Evolutionary conservation across 2,888 invertebrate genomes (phyloP).

Genomic region (Linnaemya vulpina): DNA sequence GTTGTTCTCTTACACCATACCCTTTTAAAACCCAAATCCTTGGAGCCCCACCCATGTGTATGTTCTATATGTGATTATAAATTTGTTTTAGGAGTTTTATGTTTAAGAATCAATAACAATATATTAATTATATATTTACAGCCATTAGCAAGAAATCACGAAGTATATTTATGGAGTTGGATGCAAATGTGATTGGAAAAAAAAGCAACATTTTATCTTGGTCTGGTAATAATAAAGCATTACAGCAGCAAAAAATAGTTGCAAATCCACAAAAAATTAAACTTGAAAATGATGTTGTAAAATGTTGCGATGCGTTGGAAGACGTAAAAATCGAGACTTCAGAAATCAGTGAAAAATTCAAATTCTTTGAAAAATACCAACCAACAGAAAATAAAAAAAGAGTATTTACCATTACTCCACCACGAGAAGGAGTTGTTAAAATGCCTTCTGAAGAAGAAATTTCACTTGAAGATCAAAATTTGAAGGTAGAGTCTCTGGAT

Average conservation of each 20-base stretch:
- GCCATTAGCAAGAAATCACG: slow-evolving; percentile 94
- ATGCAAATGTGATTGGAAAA: slow-evolving; percentile 87
- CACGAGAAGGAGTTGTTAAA: slow-evolving; percentile 89
- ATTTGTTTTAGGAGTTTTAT: too few relatives aligned
- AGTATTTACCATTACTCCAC: slow-evolving; percentile 94
- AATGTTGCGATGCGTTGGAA: slow-evolving; percentile 86
- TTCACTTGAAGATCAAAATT: slow-evolving; percentile 87
- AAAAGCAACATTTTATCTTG: slow-evolving; percentile 60
- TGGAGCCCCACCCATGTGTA: too few relatives aligned
- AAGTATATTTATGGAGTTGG: slow-evolving; percentile 92
- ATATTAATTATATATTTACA: slow-evolving; percentile 76
- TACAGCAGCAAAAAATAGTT: slow-evolving; percentile 60
- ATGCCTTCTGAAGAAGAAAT: slow-evolving; percentile 77
- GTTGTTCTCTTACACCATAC: too few relatives aligned
- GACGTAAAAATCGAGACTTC: slow-evolving; percentile 91
- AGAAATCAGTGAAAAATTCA: slow-evolving; percentile 93
- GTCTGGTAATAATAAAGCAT: slow-evolving; percentile 13
- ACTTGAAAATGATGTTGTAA: slow-evolving; percentile 58
- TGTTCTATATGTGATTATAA: too few relatives aligned
- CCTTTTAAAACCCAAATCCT: too few relatives aligned
- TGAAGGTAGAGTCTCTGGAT: slow-evolving; percentile 86
- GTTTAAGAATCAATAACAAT: too few relatives aligned
- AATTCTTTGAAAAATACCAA: slow-evolving; percentile 94
- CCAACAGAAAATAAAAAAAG: slow-evolving; percentile 86
- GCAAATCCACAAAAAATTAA: slow-evolving; percentile 48